Conservation (phyloP, 2,113 vertebrate species). For the Porphyrio hochstetteri region DNA sequence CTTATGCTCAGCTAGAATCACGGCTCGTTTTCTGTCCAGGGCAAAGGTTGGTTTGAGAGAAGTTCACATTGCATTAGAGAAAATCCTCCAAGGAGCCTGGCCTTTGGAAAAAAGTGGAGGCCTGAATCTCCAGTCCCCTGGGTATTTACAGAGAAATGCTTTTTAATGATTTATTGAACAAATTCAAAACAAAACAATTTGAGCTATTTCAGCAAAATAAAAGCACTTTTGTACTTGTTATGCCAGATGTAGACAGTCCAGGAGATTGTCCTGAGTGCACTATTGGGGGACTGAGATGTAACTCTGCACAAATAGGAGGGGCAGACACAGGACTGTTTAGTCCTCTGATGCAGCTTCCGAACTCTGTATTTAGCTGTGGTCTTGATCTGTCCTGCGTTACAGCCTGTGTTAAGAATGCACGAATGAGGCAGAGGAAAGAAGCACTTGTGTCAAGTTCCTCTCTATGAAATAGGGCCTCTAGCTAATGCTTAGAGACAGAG, state of each 20-base stretch:
- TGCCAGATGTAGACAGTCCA: too few species aligned
- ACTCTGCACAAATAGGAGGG: rapidly evolving
- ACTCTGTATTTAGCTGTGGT: background rate
- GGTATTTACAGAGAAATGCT: background rate
- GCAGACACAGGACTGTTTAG: too few species aligned
- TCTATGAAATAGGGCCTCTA: background rate
- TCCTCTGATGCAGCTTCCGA: background rate
- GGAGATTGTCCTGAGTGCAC: background rate
- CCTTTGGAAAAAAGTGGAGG: background rate
- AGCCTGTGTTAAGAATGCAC: background rate
- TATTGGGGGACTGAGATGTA: background rate
- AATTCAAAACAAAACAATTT: background rate
- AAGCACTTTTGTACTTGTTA: background rate
- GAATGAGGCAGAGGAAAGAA: background rate
- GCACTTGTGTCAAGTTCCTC: background rate
- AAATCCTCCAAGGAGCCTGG: background rate
- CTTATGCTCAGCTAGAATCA: background rate
- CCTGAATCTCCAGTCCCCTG: background rate
- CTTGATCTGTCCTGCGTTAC: background rate
- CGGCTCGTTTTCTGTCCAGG: background rate
- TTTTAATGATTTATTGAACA: background rate
- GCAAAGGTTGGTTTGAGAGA: background rate
- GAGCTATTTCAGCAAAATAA: background rate
- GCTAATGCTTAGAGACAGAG: background rate
- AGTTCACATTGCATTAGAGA: background rate